A percentile compares a stretch with the other conserved stretches of the same genome.
phyloP scores from a whole-genome alignment of 1,140 invertebrate genomes.

The Brachionus calyciflorus region DNA sequence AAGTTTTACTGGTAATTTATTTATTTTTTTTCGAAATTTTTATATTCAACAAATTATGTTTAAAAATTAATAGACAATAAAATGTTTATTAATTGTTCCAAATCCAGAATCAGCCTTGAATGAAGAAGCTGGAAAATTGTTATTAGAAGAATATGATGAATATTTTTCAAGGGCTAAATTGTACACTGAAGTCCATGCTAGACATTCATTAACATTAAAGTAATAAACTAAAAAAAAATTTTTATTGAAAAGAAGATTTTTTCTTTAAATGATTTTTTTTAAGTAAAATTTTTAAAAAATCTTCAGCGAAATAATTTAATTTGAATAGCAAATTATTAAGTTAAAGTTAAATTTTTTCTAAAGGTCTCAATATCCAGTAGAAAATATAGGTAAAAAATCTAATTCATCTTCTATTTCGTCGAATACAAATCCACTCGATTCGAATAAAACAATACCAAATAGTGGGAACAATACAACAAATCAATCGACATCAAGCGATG shows the following conservation, averaged over 20 bases:
- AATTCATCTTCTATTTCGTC: slow-evolving; percentile 26
- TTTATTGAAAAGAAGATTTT: background rate
- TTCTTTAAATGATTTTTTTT: too few relatives aligned
- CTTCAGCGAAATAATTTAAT: too few relatives aligned
- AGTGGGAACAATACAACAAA: slow-evolving; percentile 4
- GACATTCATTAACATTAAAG: slow-evolving; percentile 61
- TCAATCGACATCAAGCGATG: slow-evolving; percentile 34
- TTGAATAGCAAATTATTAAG: too few relatives aligned
- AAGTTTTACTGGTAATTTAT: slow-evolving; percentile 76
- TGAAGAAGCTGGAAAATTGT: slow-evolving; percentile 84
- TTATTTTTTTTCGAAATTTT: background rate
- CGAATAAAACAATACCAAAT: slow-evolving; percentile 40
- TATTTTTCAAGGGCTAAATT: slow-evolving; percentile 83
- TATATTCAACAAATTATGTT: slow-evolving; percentile 1
- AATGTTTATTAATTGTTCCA: slow-evolving; percentile 86
- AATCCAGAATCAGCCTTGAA: slow-evolving; percentile 90
- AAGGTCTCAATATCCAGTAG: slow-evolving; percentile 48
- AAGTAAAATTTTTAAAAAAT: too few relatives aligned
- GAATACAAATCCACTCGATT: slow-evolving; percentile 37
- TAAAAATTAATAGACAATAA: slow-evolving; percentile 71
- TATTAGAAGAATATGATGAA: slow-evolving; percentile 84
- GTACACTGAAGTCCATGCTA: slow-evolving; percentile 89
- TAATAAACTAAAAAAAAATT: slow-evolving; percentile 29
- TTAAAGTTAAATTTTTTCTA: background rate
- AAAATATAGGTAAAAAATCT: slow-evolving; percentile 45